Evolutionary conservation across 2,888 invertebrate species (phyloP), one percentile per base, ranked within the genome.

Genomic region (Ecliptopera silaceata): DNA sequence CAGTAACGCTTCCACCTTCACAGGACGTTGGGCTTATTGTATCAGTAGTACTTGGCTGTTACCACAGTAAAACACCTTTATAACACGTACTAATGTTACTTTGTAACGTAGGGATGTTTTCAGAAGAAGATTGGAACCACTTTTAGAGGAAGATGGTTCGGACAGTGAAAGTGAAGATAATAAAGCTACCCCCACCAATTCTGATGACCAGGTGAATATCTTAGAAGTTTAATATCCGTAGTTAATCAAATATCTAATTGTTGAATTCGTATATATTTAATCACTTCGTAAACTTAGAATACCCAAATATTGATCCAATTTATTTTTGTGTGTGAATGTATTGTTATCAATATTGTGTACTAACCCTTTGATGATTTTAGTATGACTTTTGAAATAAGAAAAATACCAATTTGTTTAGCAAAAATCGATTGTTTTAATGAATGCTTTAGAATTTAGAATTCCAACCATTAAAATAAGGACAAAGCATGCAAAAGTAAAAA

Each of bases 81-180:
- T 5, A 62, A 65, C 41, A 63, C 58, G 60, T 60, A 69, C 61
- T 70, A 68, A 84, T 79, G 60, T 59, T 65, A 65, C 58, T 56
- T 56, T 65, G 71, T 70, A 64, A 74, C 65, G 60, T 76, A 90
- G 90, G 84, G 90, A 90, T 80, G 87, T 92, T 72, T 92, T 91
- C 79, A 94, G 95, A 80, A 92, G 96, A 84, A 93, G 96, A 68
- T 86, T 97, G 74, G 97, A 97, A 79, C 96, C 97, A 46, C 92
- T 97, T 4, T 93, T 96, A 65, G 96, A 97, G 84, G 97, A 97
- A 85, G 96, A 97, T 26, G 94, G 93, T 59, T 95, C 95, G 15
- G 95, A 95, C 73, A 94, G 94, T 68, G 87, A 76, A 56, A 88
- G 89, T 50, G 88, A 88, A 69, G 86, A 91, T 56, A 88, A 90